A percentile compares a stretch with the other conserved stretches of the same genome.
Evolutionary conservation across 2,888 invertebrate species (phyloP).

Genomic region (Stenichneumon culpator): DNA sequence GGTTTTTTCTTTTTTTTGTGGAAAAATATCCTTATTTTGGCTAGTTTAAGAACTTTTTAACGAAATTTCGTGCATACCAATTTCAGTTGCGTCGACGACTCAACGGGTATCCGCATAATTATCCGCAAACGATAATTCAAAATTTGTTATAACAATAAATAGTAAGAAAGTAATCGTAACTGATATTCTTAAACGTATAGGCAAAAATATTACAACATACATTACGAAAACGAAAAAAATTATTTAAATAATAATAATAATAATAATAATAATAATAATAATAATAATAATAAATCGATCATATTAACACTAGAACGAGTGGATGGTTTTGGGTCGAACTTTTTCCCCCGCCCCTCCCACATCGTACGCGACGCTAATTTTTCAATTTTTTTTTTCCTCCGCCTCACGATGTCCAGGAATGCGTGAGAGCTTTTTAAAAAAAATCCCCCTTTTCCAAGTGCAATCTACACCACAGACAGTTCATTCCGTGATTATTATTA

Average conservation of each 20-base stretch:
- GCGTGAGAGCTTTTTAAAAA: neutral
- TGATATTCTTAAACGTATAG: neutral
- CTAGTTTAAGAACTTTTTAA: too few relatives aligned
- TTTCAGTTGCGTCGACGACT: neutral
- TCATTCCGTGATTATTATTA: too few relatives aligned
- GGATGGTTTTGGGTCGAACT: constrained; percentile 18
- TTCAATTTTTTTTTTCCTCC: constrained; percentile 1
- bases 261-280: constrained; percentile 17
- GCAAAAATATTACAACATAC: neutral
- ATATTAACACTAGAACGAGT: constrained; percentile 16
- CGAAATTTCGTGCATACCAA: too few relatives aligned
- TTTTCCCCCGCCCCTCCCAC: constrained; percentile 13
- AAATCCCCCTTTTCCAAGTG: neutral
- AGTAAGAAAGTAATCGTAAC: neutral
- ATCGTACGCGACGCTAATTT: constrained; percentile 35
- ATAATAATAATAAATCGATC: constrained; percentile 6
- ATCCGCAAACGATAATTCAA: neutral
- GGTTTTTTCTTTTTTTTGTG: too few relatives aligned
- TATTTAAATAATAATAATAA: neutral
- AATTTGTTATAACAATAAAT: constrained; percentile 3
- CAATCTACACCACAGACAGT: too few relatives aligned
- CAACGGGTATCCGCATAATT: neutral
- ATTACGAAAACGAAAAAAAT: neutral
- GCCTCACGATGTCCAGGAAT: neutral
- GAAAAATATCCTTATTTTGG: too few relatives aligned